Conservation (phyloP, 2,888 invertebrate species). For the Agriopis leucophaearia region DNA sequence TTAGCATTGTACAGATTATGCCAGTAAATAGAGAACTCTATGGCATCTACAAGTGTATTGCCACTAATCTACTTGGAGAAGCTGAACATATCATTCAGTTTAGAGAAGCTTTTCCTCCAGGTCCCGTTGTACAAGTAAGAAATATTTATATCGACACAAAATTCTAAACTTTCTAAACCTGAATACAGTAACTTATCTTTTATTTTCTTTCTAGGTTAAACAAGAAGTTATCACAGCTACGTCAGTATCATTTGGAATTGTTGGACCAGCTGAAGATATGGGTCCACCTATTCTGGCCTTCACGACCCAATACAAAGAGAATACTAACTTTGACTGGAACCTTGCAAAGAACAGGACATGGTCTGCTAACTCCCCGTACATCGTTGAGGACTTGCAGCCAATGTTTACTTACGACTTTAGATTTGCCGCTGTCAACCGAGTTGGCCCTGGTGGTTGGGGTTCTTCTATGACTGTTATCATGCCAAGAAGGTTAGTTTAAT, state of each 20-base stretch:
- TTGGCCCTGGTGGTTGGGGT: constrained; percentile 92
- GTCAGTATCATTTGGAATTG: constrained; percentile 92
- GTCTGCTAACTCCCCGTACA: constrained; percentile 93
- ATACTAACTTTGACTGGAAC: constrained; percentile 89
- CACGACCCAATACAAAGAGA: constrained; percentile 91
- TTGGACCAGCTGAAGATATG: constrained; percentile 90
- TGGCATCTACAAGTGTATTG: constrained; percentile 93
- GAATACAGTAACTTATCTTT: constrained; percentile 20
- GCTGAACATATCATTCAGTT: constrained; percentile 89
- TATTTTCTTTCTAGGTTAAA: constrained; percentile 81
- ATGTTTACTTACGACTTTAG: constrained; percentile 93
- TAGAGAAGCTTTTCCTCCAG: constrained; percentile 91
- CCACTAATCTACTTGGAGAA: constrained; percentile 91
- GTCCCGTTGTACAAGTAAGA: constrained; percentile 84
- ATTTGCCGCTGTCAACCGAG: constrained; percentile 94
- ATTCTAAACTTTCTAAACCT: not conserved
- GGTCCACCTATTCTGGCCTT: constrained; percentile 92
- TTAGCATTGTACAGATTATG: constrained; percentile 89
- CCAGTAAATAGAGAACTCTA: constrained; percentile 89
- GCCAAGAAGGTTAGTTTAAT: constrained; percentile 85
- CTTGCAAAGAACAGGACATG: constrained; percentile 90
- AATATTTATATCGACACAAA: constrained; percentile 1
- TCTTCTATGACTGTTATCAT: constrained; percentile 89
- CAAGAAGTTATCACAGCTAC: constrained; percentile 92
- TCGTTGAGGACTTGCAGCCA: constrained; percentile 92